A percentile compares a stretch with the other conserved stretches of the same genome.
Evolutionary conservation across 2,113 vertebrate species (phyloP).

Genomic region (Paramormyrops kingsleyae): DNA sequence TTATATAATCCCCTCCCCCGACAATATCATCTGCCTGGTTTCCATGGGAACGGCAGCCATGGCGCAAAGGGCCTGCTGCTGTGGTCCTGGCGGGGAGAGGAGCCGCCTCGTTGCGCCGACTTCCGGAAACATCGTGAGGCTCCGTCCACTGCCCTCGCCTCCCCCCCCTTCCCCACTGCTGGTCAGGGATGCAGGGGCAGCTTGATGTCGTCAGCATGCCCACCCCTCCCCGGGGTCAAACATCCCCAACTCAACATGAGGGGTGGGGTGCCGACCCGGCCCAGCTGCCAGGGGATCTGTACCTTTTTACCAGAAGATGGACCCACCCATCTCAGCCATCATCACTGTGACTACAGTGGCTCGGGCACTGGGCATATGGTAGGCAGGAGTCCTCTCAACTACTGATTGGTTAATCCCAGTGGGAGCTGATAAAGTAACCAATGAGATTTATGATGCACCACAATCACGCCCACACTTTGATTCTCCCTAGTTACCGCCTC

Average conservation of each 20-base stretch:
- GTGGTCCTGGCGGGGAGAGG: background rate
- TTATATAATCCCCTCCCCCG: constrained; percentile 11
- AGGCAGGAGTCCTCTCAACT: background rate
- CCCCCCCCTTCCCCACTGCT: background rate
- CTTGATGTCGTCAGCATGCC: background rate
- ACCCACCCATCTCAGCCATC: background rate
- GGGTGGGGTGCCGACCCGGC: background rate
- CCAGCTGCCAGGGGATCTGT: background rate
- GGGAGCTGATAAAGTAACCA: background rate
- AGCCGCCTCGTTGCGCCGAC: background rate
- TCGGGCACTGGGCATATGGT: background rate
- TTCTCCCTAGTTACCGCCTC: background rate
- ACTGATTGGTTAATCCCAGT: background rate
- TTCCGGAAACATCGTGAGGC: background rate
- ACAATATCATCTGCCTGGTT: background rate
- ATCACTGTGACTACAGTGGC: background rate
- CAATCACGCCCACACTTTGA: background rate
- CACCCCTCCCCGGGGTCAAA: background rate
- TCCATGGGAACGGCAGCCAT: background rate
- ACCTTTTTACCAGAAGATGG: background rate
- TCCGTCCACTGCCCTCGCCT: background rate
- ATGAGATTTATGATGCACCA: background rate
- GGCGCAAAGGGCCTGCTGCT: background rate
- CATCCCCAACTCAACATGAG: background rate
- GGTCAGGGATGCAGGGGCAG: background rate